Conservation (phyloP, 2,888 invertebrate species). For the Drosophila trichaetosa region DNA sequence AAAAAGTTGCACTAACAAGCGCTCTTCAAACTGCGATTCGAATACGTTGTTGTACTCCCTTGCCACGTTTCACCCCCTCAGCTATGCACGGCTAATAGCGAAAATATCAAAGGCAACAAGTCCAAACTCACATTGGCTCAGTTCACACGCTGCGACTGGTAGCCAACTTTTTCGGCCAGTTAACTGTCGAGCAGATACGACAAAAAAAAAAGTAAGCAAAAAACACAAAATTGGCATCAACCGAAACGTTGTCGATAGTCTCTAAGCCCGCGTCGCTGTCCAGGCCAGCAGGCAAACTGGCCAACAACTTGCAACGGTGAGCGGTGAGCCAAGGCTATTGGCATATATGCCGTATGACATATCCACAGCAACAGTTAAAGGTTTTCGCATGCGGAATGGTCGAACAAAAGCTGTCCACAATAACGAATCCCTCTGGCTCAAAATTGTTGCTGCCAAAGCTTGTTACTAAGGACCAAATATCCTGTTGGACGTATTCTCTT, state of each 20-base stretch:
- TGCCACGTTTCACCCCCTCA: not conserved
- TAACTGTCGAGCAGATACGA: constrained; percentile 29
- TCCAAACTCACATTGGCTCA: constrained; percentile 47
- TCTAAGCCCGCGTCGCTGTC: constrained; percentile 30
- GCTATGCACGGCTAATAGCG: constrained; percentile 27
- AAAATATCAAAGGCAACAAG: constrained; percentile 76
- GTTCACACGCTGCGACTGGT: constrained; percentile 72
- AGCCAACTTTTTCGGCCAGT: constrained; percentile 66
- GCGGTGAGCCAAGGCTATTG: constrained; percentile 70
- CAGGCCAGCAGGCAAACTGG: constrained; percentile 27
- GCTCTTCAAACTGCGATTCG: constrained; percentile 41
- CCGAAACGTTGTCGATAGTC: constrained; percentile 32
- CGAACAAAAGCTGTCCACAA: constrained; percentile 28
- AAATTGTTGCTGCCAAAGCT: constrained; percentile 1
- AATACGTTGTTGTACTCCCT: constrained; percentile 5
- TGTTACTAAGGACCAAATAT: not conserved
- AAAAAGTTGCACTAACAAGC: constrained; percentile 76
- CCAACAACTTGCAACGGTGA: constrained; percentile 28
- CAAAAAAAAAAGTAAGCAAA: not conserved
- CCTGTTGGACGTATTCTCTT: constrained; percentile 3
- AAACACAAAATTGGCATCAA: constrained; percentile 39
- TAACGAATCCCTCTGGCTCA: constrained; percentile 24
- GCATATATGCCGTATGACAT: constrained; percentile 11
- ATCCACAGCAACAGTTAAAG: constrained; percentile 63
- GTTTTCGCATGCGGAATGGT: constrained; percentile 48